phyloP scores from a whole-genome alignment of 2,113 vertebrate species.

The Progne subis region DNA sequence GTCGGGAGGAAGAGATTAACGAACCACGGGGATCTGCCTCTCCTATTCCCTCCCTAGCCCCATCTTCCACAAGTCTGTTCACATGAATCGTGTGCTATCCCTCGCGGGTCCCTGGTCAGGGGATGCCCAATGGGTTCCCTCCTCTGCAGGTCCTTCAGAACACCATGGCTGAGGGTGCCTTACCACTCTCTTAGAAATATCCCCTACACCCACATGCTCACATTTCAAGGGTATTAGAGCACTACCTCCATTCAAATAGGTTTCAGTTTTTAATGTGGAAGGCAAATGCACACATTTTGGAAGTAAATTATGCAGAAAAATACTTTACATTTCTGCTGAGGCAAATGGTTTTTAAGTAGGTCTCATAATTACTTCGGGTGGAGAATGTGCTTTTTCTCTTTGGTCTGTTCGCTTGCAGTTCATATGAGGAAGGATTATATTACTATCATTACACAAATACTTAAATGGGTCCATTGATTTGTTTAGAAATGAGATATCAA shows the following conservation, averaged over 20 bases:
- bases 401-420: conserved; percentile 70
- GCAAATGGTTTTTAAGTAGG: conserved; percentile 63
- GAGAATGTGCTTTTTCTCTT: conserved; percentile 48
- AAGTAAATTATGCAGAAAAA: conserved; percentile 63
- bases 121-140: fast-evolving
- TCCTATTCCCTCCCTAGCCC: fast-evolving
- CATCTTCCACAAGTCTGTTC: fast-evolving
- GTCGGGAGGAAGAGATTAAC: not conserved
- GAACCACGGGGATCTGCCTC: not conserved
- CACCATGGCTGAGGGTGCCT: not conserved
- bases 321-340: conserved; percentile 49
- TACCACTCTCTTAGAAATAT: fast-evolving
- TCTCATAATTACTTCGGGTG: conserved; percentile 22
- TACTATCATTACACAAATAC: conserved; percentile 80
- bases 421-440: conserved; percentile 69
- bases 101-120: fast-evolving
- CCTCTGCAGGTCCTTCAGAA: fast-evolving
- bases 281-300: conserved; percentile 11
- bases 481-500: conserved; percentile 74
- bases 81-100: fast-evolving
- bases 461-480: conserved; percentile 77
- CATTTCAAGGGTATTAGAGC: not conserved
- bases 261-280: conserved; percentile 14
- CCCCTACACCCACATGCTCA: not conserved
- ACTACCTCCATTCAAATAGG: not conserved